Conservation (phyloP, 2,888 invertebrate genomes). For the Nowickia ferox region DNA sequence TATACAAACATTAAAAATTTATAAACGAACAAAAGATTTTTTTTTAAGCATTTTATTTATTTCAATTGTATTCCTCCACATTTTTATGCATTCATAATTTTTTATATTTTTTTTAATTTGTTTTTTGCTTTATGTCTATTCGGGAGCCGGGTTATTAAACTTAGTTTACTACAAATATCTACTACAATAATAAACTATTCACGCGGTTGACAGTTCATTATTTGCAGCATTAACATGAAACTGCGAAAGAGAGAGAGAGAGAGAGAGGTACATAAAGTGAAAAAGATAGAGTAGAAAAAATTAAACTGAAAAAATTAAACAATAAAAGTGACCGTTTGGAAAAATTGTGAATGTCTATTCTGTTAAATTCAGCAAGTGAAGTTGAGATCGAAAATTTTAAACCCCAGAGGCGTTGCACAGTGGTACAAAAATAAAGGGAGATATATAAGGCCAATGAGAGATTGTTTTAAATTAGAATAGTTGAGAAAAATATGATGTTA, state of each 20-base stretch:
- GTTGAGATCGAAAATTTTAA: too few relatives aligned
- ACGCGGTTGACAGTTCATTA: constrained; percentile 70
- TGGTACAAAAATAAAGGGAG: too few relatives aligned
- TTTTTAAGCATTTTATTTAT: constrained; percentile 30
- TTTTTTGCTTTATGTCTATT: constrained; percentile 28
- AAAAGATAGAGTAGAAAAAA: neutral
- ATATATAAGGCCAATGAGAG: too few relatives aligned
- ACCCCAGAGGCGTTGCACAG: too few relatives aligned
- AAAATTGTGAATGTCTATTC: neutral
- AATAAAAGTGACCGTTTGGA: neutral
- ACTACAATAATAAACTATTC: constrained; percentile 54
- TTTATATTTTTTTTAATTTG: neutral
- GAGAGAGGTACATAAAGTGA: neutral
- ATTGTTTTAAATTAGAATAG: too few relatives aligned
- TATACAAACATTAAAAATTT: constrained; percentile 35
- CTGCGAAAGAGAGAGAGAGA: neutral
- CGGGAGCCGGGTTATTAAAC: constrained; percentile 63
- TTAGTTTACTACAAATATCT: constrained; percentile 50
- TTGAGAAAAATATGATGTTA: too few relatives aligned
- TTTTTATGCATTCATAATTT: constrained; percentile 41
- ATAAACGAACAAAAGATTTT: constrained; percentile 47
- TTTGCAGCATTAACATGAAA: constrained; percentile 22
- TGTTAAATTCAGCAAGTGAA: too few relatives aligned
- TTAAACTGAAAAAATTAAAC: neutral
- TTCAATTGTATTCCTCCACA: constrained; percentile 52